Base-by-base conservation (phyloP, 2,797 vertebrate species). In the Synanceia verrucosa region DNA sequence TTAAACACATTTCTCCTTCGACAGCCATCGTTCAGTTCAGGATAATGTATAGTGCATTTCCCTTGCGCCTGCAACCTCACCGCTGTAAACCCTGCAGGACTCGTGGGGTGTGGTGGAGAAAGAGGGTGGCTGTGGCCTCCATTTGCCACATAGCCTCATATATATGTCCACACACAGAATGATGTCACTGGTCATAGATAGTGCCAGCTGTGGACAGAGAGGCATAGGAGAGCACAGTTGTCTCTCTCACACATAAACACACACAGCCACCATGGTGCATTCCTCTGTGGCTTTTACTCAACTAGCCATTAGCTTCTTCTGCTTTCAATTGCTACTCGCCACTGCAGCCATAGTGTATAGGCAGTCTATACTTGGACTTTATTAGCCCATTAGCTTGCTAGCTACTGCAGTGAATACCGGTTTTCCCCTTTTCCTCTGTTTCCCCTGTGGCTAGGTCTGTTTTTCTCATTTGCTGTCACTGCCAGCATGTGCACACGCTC, bases 211-310 rank as follows among this genome's bases (percentile, higher is more conserved):
- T 78, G 78, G 76, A 76, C 60, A 46, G 63, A 58, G 76, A 66
- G 57, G 52, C 63, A 72, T 63, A 69, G 52, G 75, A 65, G 43
- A 67, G 34, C 65, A 85, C 33, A 56, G 41, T 86, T 83, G 63
- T 79, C 53, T 82, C 46, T 71, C 52, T 70, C 39, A n/a, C 37
- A 65, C 65, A 41, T 66, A 64, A 26, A 50, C 41, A 73, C 68
- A 76, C 70, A 72, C 62, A 65, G 71, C 56, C 76, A 70, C 65
- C 56, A 52, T 39, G 70, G 67, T 79, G 71, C 86, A 89, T 93
- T 93, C 91, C 84, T 73, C 81, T 91, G 92, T 88, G 93, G 92
- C 84, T 92, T 93, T 92, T 90, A 66, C 84, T 88, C 65, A 90
- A 90, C 89, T 75, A 85, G 71, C 82, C 84, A 91, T 92, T 92